Conservation (phyloP, 2,888 invertebrate genomes). For the Coelogynopora nodosa region DNA sequence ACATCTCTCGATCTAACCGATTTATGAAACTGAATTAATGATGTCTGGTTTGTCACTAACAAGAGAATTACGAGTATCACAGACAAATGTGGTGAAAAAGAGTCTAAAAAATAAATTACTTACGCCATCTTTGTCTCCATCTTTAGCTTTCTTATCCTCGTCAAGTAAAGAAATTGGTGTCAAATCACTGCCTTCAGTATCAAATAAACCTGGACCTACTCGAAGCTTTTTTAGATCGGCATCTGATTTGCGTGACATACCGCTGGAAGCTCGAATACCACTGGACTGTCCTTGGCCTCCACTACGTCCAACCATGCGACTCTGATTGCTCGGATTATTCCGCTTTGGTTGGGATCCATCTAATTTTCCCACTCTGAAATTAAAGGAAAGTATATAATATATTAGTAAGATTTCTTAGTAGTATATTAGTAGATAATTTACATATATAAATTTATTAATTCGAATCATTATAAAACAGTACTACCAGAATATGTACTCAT, state of each 20-base stretch:
- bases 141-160: background rate
- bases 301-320: background rate
- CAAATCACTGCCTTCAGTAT: background rate
- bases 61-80: too few species aligned
- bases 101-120: too few species aligned
- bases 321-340: background rate
- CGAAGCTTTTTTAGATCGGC: background rate
- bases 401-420: too few species aligned
- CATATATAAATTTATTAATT: too few species aligned
- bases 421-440: too few species aligned
- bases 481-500: too few species aligned
- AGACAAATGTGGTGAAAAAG: too few species aligned
- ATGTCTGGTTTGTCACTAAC: too few species aligned
- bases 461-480: too few species aligned
- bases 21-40: too few species aligned
- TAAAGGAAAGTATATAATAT: too few species aligned
- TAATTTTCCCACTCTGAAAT: background rate
- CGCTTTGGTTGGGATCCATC: background rate
- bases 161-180: background rate
- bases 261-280: background rate
- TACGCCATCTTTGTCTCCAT: background rate
- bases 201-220: background rate
- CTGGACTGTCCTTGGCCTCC: constrained; percentile 1
- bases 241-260: background rate
- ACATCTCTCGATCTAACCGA: too few species aligned